A percentile compares a stretch with the other conserved stretches of the same genome.
phyloP scores from a whole-genome alignment of 2,113 vertebrate species.

The Propithecus coquereli region DNA sequence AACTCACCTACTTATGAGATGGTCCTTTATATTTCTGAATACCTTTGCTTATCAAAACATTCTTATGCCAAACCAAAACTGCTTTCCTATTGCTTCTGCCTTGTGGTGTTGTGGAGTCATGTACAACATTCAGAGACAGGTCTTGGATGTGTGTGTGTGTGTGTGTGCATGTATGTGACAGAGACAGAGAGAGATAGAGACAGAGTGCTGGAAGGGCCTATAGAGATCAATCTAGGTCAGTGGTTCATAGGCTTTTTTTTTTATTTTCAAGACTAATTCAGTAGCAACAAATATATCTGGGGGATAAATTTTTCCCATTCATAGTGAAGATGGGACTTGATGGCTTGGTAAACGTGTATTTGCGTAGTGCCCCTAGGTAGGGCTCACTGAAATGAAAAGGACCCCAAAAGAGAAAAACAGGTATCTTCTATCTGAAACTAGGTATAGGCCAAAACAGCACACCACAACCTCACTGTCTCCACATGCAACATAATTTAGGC shows the following conservation, averaged over 20 bases:
- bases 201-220: background rate
- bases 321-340: constrained; percentile 12
- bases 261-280: background rate
- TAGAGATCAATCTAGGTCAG: background rate
- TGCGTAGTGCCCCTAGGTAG: background rate
- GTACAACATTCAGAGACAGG: background rate
- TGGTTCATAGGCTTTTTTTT: background rate
- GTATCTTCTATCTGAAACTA: background rate
- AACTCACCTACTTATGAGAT: background rate
- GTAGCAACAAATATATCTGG: background rate
- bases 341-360: constrained; percentile 22
- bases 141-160: background rate
- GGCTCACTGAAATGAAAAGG: background rate
- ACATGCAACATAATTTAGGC: constrained; percentile 7
- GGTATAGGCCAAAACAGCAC: background rate
- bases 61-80: background rate
- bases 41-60: background rate
- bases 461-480: background rate
- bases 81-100: background rate
- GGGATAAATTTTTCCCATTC: background rate
- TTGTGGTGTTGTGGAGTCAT: background rate
- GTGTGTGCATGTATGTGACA: background rate
- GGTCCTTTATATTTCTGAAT: background rate
- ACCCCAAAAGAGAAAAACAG: background rate
- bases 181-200: background rate